Base-by-base conservation (phyloP, 2,888 invertebrate genomes). In the Galeruca laticollis region DNA sequence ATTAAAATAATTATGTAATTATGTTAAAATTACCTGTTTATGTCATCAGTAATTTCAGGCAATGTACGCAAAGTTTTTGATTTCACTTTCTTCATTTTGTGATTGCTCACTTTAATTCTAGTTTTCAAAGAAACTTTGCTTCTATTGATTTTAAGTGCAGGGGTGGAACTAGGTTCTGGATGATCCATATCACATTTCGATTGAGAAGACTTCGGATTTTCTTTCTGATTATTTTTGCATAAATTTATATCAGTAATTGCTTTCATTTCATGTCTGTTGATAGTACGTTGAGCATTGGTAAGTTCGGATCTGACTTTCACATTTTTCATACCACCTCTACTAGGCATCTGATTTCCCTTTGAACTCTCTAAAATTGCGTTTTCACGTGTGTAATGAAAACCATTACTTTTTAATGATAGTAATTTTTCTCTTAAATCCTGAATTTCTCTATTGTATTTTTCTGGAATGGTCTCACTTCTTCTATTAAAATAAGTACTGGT, bases 401-500 rank as follows among this genome's bases (percentile, higher is more conserved):
- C 57, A 15, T 60, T 52, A 59, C 80, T 81, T 70, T 80, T 81
- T 47, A 84, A 75, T 60, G 81, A 77, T 47, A 77, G 75, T 52
- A 85, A 75, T 73, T 81, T 82, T 47, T 81, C 82, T 49, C 82
- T 77, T 43, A 85, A 77, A 52, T 79, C 73, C 63, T 83, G 82
- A 43, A 85, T 78, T 73, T 85, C 85, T 63, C 77, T 78, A 62
- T 75, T 68, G 68, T 85, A 85, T 13, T 78, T 74, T 37, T 83
- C 82, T 35, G 79, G 79, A 18, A 72, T 60, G 1, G 80, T 69
- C 70, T 85, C 82, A 18, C 76, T 73, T 49, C 75, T 76, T 73
- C 79, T 82, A 78, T 84, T 81, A 72, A 85, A 85, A 76, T 82
- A 84, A 0, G 84, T 84, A 60, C 79, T 77, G 2, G 85, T 85